phyloP scores from a whole-genome alignment of 2,888 invertebrate genomes.

The Cephus pygmeus region DNA sequence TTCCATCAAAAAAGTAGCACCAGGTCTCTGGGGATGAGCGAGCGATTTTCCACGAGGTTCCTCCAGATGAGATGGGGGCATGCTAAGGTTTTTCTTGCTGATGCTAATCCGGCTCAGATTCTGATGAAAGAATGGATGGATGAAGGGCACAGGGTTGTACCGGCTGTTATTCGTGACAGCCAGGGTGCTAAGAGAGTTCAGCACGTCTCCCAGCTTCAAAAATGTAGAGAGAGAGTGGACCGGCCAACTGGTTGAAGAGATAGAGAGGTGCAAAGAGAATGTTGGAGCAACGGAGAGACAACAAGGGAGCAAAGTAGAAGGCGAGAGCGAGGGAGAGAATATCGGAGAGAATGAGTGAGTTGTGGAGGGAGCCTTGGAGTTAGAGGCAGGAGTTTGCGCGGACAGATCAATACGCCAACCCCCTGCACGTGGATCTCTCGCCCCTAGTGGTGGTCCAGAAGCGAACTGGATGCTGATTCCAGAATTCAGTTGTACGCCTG shows the following conservation, averaged over 20 bases:
- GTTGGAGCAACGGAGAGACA: conserved; percentile 7
- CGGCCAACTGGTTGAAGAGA: background rate
- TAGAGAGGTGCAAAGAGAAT: conserved; percentile 1
- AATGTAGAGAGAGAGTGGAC: background rate
- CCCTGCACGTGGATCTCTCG: conserved; percentile 52
- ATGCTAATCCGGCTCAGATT: background rate
- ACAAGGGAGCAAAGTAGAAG: background rate
- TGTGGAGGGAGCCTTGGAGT: conserved; percentile 36
- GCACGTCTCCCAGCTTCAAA: background rate
- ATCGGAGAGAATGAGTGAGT: background rate
- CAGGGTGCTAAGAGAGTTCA: background rate
- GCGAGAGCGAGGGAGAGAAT: conserved; percentile 12
- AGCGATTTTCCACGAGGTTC: background rate
- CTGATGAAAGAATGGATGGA: background rate
- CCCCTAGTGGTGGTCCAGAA: conserved; percentile 43
- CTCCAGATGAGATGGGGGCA: background rate
- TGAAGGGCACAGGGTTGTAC: background rate
- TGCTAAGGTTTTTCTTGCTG: background rate
- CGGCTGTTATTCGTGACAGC: background rate
- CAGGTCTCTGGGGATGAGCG: background rate
- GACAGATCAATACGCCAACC: conserved; percentile 57
- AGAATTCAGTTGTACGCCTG: conserved; percentile 45
- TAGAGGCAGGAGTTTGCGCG: conserved; percentile 53
- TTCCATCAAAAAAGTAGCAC: background rate
- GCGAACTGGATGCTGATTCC: conserved; percentile 41